phyloP scores from a whole-genome alignment of 1,140 invertebrate species.

The Scylla paramamosain region DNA sequence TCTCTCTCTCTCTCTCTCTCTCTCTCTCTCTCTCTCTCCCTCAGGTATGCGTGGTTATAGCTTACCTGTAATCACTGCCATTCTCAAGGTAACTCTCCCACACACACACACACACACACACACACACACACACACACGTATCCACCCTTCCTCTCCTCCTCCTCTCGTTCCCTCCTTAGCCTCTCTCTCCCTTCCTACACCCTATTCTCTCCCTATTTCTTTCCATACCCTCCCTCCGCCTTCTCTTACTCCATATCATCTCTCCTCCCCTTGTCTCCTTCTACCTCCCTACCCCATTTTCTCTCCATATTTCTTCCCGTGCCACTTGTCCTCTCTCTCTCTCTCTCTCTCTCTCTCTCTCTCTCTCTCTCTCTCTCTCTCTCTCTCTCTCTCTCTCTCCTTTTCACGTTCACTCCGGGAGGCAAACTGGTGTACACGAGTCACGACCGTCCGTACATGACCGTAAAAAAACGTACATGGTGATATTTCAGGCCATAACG shows the following conservation, averaged over 20 bases:
- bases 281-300: neutral
- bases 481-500: too few relatives aligned
- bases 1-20: neutral
- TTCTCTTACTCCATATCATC: neutral
- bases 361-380: neutral
- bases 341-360: neutral
- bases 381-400: neutral
- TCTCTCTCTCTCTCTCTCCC: neutral
- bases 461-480: neutral
- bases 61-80: neutral
- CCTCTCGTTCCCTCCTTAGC: too few relatives aligned
- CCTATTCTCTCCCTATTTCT: neutral
- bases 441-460: neutral
- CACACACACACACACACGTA: neutral
- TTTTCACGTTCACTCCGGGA: neutral
- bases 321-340: neutral
- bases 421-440: neutral
- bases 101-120: neutral
- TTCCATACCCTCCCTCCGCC: neutral
- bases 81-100: too few relatives aligned
- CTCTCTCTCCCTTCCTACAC: neutral
- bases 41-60: neutral
- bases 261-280: neutral
- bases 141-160: neutral
- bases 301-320: neutral